phyloP scores from a whole-genome alignment of 2,797 vertebrate genomes.

The Typhlichthys eigenmanni region DNA sequence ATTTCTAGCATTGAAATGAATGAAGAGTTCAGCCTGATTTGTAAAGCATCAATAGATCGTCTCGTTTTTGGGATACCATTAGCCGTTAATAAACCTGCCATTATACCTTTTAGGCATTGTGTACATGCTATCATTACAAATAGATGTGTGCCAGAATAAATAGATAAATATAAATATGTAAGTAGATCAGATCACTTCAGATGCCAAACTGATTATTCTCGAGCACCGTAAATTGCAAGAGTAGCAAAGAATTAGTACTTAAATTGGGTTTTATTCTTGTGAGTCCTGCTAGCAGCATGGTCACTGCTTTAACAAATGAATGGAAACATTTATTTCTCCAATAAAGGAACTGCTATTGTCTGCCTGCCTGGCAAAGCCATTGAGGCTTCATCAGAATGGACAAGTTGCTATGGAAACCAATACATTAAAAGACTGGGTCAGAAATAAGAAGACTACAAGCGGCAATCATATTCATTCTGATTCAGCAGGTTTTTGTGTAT shows the following conservation, averaged over 20 bases:
- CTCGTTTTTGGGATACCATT: slow-evolving; percentile 2
- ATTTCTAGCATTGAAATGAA: slow-evolving; percentile 30
- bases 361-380: slow-evolving; percentile 16
- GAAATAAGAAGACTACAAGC: no score
- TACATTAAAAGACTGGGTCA: no score
- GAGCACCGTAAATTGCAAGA: background rate
- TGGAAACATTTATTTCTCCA: slow-evolving; percentile 20
- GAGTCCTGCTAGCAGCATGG: slow-evolving; percentile 7
- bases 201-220: no score
- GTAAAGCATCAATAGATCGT: slow-evolving; percentile 24
- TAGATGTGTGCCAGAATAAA: background rate
- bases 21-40: slow-evolving; percentile 9
- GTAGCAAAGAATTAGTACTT: slow-evolving; percentile 14
- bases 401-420: background rate
- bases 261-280: slow-evolving; percentile 12
- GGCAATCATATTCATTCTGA: no score
- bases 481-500: no score
- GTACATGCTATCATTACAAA: slow-evolving; percentile 6
- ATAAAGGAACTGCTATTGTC: slow-evolving; percentile 10
- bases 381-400: slow-evolving; percentile 7
- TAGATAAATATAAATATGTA: no score
- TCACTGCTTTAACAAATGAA: slow-evolving; percentile 25
- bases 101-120: slow-evolving; percentile 10
- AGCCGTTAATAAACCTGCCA: background rate
- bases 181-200: no score